Evolutionary conservation across 2,113 vertebrate species (phyloP), one percentile per base, ranked within the genome.

Genomic region (Corvus hawaiiensis): DNA sequence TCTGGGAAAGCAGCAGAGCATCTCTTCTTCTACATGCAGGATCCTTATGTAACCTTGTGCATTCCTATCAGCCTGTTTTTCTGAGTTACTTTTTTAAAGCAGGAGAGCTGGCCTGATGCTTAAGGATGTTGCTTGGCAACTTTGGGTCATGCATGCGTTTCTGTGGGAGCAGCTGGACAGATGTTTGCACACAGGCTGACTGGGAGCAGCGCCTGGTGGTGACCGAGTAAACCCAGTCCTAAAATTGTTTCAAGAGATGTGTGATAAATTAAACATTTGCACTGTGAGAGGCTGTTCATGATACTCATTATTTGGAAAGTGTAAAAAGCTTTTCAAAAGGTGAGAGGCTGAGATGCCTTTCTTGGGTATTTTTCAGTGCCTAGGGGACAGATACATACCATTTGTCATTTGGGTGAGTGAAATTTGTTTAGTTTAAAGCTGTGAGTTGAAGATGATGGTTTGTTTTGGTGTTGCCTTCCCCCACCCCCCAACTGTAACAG

Each of bases 81-180:
- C 52, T 0, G 0, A 54, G 64, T 41, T 67, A 93, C 77, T 93
- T 79, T 67, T 62, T 59, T 33, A 59, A 84, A 48, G 63, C 58
- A 59, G 73, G 52, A 9, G 0, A 90, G 48, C 58, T 90, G 67
- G 49, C 46, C 73, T 11, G 10, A 56, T 91, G 73, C 89, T 95
- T 84, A 46, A 73, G 66, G 74, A 49, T 28, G 90, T 96, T 95
- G 94, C 94, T 76, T 92, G 92, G 95, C 89, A 95, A 94, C 93
- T 91, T 84, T 3, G 37, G 35, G 48, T 59, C 8, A 2, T 82
- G 56, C 9, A 0, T 63, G n/a, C 2, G 0, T 85, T 77, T 85
- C 71, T 76, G 14, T 6, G 27, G 49, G 68, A 95, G 75, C 82
- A 91, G 85, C 78, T 55, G 44, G 88, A 74, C 95, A 96, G 92